Base-by-base conservation (phyloP, 2,113 vertebrate genomes). In the Upupa epops region DNA sequence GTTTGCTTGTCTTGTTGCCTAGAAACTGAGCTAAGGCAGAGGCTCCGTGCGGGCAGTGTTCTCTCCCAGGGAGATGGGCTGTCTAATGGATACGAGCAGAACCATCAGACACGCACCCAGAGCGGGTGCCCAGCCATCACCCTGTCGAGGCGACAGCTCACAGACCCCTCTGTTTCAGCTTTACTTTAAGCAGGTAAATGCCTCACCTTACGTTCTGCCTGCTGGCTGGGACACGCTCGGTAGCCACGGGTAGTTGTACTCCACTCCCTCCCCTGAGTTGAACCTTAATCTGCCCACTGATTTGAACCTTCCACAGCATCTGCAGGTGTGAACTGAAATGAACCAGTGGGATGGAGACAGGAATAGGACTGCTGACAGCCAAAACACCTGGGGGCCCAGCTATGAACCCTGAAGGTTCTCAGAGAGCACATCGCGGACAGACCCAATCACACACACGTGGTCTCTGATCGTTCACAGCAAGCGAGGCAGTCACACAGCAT, bases 1-100 rank as follows among this genome's bases (percentile, higher is more conserved):
- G 71, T 95, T 96, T 95, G 92, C 88, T 95, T 94, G 55, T 54
- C 76, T 64, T 89, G 90, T 96, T 93, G 93, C 95, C 60, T 96
- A 88, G 93, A 79, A 83, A 94, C 95, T 45, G 75, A 51, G 51
- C 78, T 85, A 93, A 94, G 61, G 65, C 89, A 75, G 48, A 71
- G 51, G n/a, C 49, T 92, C 77, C 36, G 37, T 14, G 63, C 20
- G 78, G 81, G 84, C 93, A 82, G 40, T 83, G 91, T 84, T 92
- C 86, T 68, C 73, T 86, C 76, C 71, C 75, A 78, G 17, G 58
- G 77, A 60, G 40, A 83, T 81, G 37, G 40, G 46, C 66, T 82
- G 78, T 69, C 93, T 90, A 88, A 84, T 3, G 72, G 91, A 65
- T 69, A 93, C 0, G 8, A 84, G 55, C 87, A 82, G 84, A 69